A percentile compares a stretch with the other conserved stretches of the same genome.
These are phyloP conservation scores for Anthoscopus minutus DNA, from an alignment of 2,113 vertebrate genomes.

Conservation along the genomic window DNA sequence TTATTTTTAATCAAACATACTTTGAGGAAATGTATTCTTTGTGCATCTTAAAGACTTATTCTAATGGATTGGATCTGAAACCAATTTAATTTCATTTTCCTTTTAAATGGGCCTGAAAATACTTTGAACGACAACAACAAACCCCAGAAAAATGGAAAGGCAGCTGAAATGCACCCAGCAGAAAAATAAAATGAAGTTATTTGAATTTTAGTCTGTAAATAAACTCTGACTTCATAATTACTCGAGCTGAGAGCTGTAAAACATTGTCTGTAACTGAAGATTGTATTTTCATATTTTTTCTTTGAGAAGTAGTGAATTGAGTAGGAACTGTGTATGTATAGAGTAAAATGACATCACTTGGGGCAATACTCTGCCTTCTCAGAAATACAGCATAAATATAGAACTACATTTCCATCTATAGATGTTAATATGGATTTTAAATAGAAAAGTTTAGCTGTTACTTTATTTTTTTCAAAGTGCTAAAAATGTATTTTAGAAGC, in stretches of 20 bases:
- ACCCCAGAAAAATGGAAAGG: not conserved
- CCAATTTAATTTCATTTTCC: not conserved
- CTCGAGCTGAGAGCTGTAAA: not conserved
- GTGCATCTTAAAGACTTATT: not conserved
- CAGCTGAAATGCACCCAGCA: too few relatives aligned
- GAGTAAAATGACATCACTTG: not conserved
- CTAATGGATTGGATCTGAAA: not conserved
- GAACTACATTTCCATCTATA: not conserved
- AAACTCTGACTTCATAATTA: not conserved
- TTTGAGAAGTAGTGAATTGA: not conserved
- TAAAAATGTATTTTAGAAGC: not conserved
- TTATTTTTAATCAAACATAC: not conserved
- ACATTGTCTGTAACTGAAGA: not conserved
- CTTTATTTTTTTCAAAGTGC: not conserved
- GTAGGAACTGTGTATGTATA: not conserved
- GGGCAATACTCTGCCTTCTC: not conserved
- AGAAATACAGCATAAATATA: not conserved
- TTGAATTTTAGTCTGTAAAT: conserved; percentile 10
- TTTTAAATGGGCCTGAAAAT: not conserved
- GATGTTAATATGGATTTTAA: not conserved
- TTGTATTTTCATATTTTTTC: not conserved
- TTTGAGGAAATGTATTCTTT: not conserved
- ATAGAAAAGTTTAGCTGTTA: not conserved
- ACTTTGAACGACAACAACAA: not conserved
- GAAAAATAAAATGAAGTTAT: not conserved